A percentile compares a stretch with the other conserved stretches of the same genome.
Conservation (phyloP, 2,888 invertebrate genomes). For the Thereva nobilitata region DNA sequence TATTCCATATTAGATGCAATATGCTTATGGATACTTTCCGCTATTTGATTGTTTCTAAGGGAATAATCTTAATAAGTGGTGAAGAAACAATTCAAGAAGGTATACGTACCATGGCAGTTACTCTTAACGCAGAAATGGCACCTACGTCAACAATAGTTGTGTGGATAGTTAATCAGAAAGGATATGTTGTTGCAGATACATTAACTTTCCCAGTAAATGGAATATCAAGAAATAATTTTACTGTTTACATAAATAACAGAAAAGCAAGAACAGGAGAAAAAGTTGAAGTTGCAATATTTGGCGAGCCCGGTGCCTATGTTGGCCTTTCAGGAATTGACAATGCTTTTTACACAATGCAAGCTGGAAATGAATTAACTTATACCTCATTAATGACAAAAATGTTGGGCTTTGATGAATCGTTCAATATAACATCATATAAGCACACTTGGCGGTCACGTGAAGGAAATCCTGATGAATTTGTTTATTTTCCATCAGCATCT, state of each 20-base stretch:
- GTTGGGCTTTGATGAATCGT: conserved; percentile 81
- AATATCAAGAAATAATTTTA: conserved; percentile 88
- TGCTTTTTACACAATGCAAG: conserved; percentile 90
- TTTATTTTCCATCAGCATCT: conserved; percentile 86
- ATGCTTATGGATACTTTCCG: conserved; percentile 87
- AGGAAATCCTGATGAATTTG: conserved; percentile 79
- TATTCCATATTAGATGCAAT: conserved; percentile 91
- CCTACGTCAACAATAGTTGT: conserved; percentile 89
- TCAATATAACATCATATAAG: conserved; percentile 77
- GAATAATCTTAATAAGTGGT: conserved; percentile 82
- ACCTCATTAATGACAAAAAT: conserved; percentile 85
- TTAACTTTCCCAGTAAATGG: conserved; percentile 97
- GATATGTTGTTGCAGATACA: conserved; percentile 87
- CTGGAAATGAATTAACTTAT: conserved; percentile 86
- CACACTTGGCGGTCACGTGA: conserved; percentile 85
- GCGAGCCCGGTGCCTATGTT: conserved; percentile 93
- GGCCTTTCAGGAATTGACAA: conserved; percentile 89
- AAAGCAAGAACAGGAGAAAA: conserved; percentile 92
- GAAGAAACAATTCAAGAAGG: conserved; percentile 80
- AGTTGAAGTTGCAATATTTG: conserved; percentile 90
- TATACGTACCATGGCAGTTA: conserved; percentile 79
- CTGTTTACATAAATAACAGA: conserved; percentile 85
- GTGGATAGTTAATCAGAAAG: conserved; percentile 81
- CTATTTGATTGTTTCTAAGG: conserved; percentile 91
- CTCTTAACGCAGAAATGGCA: conserved; percentile 86